phyloP scores from a whole-genome alignment of 2,888 invertebrate species.

The Ashinkailepas kermadecensis region DNA sequence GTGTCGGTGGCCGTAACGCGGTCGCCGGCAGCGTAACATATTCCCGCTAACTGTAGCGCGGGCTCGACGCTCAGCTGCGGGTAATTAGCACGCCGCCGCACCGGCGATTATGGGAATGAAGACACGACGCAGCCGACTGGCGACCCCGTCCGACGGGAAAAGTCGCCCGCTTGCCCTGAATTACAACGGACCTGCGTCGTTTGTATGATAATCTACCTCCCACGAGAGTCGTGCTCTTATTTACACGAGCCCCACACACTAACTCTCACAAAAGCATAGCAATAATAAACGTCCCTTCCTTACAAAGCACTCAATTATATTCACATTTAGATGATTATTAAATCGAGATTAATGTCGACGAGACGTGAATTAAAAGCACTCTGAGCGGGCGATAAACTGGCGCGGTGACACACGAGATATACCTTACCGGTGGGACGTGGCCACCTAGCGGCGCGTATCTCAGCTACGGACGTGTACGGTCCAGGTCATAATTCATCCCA shows the following conservation, averaged over 20 bases:
- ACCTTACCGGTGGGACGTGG: neutral
- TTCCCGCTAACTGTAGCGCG: no score
- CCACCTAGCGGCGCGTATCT: constrained; percentile 8
- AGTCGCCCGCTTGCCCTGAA: neutral
- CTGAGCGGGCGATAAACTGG: neutral
- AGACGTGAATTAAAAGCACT: neutral
- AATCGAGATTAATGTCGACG: neutral
- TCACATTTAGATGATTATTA: constrained; percentile 18
- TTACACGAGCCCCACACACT: neutral
- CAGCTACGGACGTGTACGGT: constrained; percentile 10
- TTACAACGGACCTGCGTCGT: neutral
- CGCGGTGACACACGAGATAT: neutral
- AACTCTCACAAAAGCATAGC: neutral
- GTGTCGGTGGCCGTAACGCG: no score
- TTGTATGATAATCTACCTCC: constrained; percentile 9
- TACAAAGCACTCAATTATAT: constrained; percentile 18
- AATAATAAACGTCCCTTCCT: neutral
- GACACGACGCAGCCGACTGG: neutral
- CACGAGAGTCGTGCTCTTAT: neutral
- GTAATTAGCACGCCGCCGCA: no score
- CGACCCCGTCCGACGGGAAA: neutral
- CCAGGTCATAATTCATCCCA: neutral
- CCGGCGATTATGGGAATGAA: neutral
- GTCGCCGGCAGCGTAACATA: no score
- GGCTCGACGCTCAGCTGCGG: no score